Evolutionary conservation across 2,888 invertebrate genomes (phyloP), one percentile per base, ranked within the genome.

Genomic region (Tachystola acroxantha): DNA sequence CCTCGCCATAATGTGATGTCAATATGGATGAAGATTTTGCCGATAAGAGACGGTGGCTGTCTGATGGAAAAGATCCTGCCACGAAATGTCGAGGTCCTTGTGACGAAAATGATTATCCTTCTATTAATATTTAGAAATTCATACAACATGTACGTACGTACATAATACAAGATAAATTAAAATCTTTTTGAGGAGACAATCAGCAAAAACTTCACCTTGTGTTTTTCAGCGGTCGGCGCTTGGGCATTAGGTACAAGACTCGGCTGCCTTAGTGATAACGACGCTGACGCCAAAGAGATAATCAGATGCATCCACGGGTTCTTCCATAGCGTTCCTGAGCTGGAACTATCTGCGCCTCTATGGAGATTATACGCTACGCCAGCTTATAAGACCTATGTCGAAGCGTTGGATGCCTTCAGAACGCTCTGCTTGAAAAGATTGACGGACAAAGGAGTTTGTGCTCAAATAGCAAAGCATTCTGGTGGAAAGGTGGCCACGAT

Each of bases 161-260:
- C n/a, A n/a, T n/a, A n/a, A n/a, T n/a, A n/a, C n/a, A n/a, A n/a
- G n/a, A n/a, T n/a, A n/a, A n/a, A n/a, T n/a, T n/a, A n/a, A n/a
- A n/a, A n/a, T n/a, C n/a, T n/a, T n/a, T n/a, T n/a, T n/a, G n/a
- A n/a, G n/a, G n/a, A n/a, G n/a, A n/a, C n/a, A n/a, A n/a, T n/a
- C n/a, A n/a, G 3, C 9, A 3, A 20, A 20, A 20, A 20, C 20
- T 6, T 20, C 2, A 20, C 20, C 6, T 20, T 24, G 9, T 4
- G n/a, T 24, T 44, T 74, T 74, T 40, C 65, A 94, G 94, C 95
- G 49, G 94, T 96, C 1, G 94, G 93, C 10, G 89, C 92, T 48
- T 94, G 95, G 61, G 93, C 95, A 3, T 81, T 96, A 57, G 95
- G 96, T 57, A 92, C 92, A 13, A 89, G 96, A 50, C 78, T 96